Evolutionary conservation across 2,888 invertebrate genomes (phyloP).

Genomic region (Chydorus sphaericus): DNA sequence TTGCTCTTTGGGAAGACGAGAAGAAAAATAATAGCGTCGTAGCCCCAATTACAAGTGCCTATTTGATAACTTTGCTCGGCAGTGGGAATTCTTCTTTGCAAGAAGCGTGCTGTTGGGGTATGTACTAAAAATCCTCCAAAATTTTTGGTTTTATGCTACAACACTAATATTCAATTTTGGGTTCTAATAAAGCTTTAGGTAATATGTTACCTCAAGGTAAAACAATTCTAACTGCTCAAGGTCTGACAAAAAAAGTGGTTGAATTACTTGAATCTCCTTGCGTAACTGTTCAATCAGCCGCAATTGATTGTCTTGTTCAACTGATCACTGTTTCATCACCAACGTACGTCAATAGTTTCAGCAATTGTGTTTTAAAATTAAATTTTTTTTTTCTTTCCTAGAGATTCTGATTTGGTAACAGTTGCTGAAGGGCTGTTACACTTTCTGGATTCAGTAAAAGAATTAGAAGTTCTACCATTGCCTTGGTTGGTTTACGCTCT

Average conservation of each 20-base stretch:
- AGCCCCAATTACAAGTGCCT: not conserved
- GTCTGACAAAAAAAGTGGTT: not conserved
- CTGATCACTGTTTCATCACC: not conserved
- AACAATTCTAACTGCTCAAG: not conserved
- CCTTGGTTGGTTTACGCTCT: not conserved
- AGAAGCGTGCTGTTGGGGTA: slow-evolving; percentile 8
- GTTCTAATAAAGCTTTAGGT: not conserved
- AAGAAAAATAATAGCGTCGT: not conserved
- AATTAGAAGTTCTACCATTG: not conserved
- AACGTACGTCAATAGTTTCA: not conserved
- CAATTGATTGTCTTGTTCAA: not conserved
- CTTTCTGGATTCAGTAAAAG: not conserved
- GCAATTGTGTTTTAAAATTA: not conserved
- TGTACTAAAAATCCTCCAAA: not conserved
- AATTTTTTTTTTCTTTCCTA: not conserved
- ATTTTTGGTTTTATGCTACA: not conserved
- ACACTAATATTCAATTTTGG: not conserved
- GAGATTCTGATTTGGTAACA: not conserved
- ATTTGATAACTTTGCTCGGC: slow-evolving; percentile 6
- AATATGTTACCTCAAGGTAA: slow-evolving; percentile 5
- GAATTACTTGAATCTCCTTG: not conserved
- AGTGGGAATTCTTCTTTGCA: slow-evolving; percentile 6
- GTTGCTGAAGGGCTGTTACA: not conserved
- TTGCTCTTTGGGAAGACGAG: slow-evolving; percentile 10
- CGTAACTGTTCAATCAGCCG: not conserved